Conservation (phyloP, 2,888 invertebrate species). For the Mycalesis mineus region DNA sequence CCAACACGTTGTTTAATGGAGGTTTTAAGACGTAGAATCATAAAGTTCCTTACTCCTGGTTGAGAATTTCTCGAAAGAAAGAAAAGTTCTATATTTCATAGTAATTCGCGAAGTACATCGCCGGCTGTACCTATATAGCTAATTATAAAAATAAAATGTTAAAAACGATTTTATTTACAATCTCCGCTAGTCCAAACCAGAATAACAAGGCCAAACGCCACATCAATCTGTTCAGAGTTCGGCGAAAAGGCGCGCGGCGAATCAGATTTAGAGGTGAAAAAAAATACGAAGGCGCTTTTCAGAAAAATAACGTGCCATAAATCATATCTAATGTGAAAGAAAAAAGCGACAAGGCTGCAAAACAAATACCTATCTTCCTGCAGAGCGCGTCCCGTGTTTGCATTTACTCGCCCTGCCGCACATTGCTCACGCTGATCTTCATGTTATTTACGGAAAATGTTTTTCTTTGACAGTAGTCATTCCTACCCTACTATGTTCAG, state of each 20-base stretch:
- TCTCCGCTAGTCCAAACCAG: background rate
- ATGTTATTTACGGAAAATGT: constrained; percentile 10
- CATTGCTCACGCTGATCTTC: constrained; percentile 17
- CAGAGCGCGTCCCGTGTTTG: constrained; percentile 43
- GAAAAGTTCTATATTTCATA: too few species aligned
- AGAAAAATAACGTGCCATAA: constrained; percentile 74
- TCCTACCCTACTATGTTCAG: background rate
- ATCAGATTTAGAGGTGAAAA: constrained; percentile 55
- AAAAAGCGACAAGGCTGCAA: constrained; percentile 61
- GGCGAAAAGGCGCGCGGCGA: constrained; percentile 46
- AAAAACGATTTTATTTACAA: too few species aligned
- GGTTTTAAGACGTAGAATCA: too few species aligned
- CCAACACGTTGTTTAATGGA: too few species aligned
- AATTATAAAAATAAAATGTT: too few species aligned
- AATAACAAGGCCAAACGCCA: background rate
- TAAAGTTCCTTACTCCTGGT: too few species aligned
- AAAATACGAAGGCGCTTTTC: constrained; percentile 71
- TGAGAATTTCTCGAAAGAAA: too few species aligned
- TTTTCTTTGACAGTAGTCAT: background rate
- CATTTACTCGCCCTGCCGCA: constrained; percentile 33
- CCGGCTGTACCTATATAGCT: too few species aligned
- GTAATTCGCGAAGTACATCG: too few species aligned
- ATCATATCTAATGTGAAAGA: constrained; percentile 65
- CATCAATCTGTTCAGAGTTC: constrained; percentile 6
- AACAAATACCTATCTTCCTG: constrained; percentile 65